These are phyloP conservation scores for Phymanthus crucifer DNA, from an alignment of 92 coral and sea anemone species.

Conservation along the genomic window DNA sequence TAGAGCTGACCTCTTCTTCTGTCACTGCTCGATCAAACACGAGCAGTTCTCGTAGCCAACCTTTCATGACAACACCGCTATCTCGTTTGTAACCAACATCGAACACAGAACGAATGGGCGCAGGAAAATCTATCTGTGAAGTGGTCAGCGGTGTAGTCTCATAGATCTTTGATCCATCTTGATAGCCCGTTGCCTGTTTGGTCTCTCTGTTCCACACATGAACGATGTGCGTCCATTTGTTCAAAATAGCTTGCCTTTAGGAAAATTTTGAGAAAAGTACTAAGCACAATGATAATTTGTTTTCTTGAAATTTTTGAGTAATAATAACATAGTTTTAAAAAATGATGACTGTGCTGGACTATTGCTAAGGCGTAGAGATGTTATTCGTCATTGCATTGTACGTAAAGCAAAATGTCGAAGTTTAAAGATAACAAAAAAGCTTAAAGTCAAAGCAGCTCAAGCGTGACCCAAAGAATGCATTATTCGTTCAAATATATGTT, in stretches of 20 bases:
- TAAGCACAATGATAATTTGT: too few relatives aligned
- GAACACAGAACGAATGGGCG: background rate
- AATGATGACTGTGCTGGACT: too few relatives aligned
- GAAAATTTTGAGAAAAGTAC: background rate
- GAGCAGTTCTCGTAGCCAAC: background rate
- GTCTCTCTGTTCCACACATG: conserved; percentile 8
- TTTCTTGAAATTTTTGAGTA: too few relatives aligned
- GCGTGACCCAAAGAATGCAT: too few relatives aligned
- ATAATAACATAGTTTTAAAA: too few relatives aligned
- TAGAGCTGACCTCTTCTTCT: background rate
- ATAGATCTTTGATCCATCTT: background rate
- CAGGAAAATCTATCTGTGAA: background rate
- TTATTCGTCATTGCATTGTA: too few relatives aligned
- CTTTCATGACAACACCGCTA: background rate
- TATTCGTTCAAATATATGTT: too few relatives aligned
- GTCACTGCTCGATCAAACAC: conserved; percentile 20
- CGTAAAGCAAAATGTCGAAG: too few relatives aligned
- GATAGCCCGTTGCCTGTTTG: conserved; percentile 5
- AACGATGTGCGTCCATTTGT: conserved; percentile 15
- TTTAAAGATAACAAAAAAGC: too few relatives aligned
- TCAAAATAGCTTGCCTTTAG: background rate
- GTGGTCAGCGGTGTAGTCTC: background rate
- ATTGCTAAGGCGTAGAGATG: too few relatives aligned
- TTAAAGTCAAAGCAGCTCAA: too few relatives aligned
- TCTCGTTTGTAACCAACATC: conserved; percentile 20